Base-by-base conservation (phyloP, 2,888 invertebrate species). In the Linnaemya tessellans region DNA sequence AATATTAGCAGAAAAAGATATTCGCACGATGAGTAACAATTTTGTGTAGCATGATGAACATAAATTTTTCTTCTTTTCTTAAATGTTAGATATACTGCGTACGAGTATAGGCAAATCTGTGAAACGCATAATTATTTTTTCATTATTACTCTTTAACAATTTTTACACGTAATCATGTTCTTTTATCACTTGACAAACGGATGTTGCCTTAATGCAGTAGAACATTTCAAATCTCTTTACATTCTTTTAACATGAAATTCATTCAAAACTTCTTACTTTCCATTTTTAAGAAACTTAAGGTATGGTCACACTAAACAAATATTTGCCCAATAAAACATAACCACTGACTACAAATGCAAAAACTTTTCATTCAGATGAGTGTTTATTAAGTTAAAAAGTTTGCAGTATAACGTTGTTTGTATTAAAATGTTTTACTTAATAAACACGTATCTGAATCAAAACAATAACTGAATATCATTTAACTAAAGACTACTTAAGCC, bases 91-190 rank as follows among this genome's bases (percentile, higher is more conserved):
- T 51, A 1, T 46, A n/a, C n/a, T n/a, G n/a, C n/a, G n/a, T n/a
- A n/a, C n/a, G 1, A 3, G 13, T 74, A 11, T 30, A 54, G 20
- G 41, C 43, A 75, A 54, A 41, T 75, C 22, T 25, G 38, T 18
- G 7, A 20, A 56, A 22, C 56, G 25, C 25, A 54, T 35, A 54
- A 9, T 8, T 15, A 22, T 58, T 58, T 43, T 3, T 5, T 65
- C 56, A 56, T 56, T 30, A 35, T 46, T 30, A 46, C 56, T 11
- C 18, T 11, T 67, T 78, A 25, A 68, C 38, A 78, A 41, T 70
- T 78, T 68, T 15, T 30, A 25, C 77, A 77, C 77, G 58, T 77
- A 77, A 22, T 38, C 22, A 11, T 46, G 22, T 35, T 58, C 15
- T 0, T 41, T 22, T 78, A 60, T 51, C 62, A 41, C 25, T 43